phyloP scores from a whole-genome alignment of 1,140 invertebrate genomes.

The Propsilocerus akamusi region DNA sequence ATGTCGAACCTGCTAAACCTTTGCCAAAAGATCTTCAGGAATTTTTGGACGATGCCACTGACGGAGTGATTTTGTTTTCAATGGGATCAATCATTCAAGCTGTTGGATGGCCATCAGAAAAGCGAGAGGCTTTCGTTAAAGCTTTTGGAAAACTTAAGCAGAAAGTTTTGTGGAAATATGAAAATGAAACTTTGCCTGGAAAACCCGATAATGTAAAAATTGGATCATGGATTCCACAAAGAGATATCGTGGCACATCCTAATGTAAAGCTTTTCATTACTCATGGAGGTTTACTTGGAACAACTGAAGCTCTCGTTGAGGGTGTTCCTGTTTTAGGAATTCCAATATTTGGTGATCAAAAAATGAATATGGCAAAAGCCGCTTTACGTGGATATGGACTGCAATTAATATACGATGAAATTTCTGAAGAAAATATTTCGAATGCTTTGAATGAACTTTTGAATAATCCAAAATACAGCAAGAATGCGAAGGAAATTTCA shows the following conservation, averaged over 20 bases:
- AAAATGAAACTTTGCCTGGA: conserved; percentile 17
- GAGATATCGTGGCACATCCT: conserved; percentile 35
- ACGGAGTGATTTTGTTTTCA: conserved; percentile 20
- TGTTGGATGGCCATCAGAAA: conserved; percentile 11
- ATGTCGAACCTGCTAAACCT: conserved; percentile 8
- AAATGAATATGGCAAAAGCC: conserved; percentile 23
- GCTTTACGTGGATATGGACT: conserved; percentile 20
- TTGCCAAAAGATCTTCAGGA: conserved; percentile 15
- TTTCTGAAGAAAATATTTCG: conserved; percentile 10
- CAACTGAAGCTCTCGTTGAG: conserved; percentile 34
- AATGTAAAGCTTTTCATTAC: conserved; percentile 42
- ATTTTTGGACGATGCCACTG: conserved; percentile 12
- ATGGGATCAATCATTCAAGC: conserved; percentile 17
- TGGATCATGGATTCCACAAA: conserved; percentile 38
- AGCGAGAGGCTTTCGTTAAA: conserved; percentile 18
- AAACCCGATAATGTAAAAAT: conserved; percentile 32
- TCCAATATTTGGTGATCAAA: conserved; percentile 34
- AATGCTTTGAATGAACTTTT: neutral
- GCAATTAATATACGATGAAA: conserved; percentile 14
- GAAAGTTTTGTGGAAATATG: conserved; percentile 30
- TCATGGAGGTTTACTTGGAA: conserved; percentile 47
- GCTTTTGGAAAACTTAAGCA: conserved; percentile 20
- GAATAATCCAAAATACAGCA: conserved; percentile 25
- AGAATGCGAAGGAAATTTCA: conserved; percentile 27
- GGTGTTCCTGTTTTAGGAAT: conserved; percentile 32